Conservation (phyloP, 2,797 vertebrate genomes). For the Pangasius krempfi region DNA sequence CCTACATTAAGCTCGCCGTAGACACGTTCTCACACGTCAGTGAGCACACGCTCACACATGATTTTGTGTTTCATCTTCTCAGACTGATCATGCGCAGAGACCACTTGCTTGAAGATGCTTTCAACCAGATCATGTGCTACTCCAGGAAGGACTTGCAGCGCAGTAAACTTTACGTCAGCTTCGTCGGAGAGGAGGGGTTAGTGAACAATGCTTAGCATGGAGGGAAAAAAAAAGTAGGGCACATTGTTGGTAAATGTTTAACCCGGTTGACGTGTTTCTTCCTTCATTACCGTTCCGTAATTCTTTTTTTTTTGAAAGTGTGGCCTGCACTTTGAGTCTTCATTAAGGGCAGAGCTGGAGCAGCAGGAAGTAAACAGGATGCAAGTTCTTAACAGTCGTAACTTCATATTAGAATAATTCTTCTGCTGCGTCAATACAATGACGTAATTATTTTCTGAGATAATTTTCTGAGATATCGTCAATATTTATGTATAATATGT, state of each 20-base stretch:
- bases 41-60: neutral
- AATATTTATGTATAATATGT: no score
- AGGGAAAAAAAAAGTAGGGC: neutral
- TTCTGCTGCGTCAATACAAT: neutral
- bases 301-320: neutral
- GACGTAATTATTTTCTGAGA: neutral
- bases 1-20: neutral
- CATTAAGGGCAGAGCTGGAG: neutral
- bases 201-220: conserved; percentile 50
- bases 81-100: conserved; percentile 96
- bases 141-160: conserved; percentile 96
- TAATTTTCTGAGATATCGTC: neutral
- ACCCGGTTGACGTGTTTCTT: neutral
- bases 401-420: neutral
- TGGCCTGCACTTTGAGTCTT: neutral
- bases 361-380: neutral
- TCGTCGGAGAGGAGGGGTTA: conserved; percentile 97
- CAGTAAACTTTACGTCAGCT: conserved; percentile 95
- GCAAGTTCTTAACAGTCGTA: neutral
- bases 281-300: neutral
- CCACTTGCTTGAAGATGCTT: conserved; percentile 94
- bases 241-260: neutral
- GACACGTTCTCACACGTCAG: neutral
- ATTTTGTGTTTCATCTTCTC: conserved; percentile 32
- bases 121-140: conserved; percentile 98